Conservation (phyloP, 2,888 invertebrate species). For the Endotricha flammealis region DNA sequence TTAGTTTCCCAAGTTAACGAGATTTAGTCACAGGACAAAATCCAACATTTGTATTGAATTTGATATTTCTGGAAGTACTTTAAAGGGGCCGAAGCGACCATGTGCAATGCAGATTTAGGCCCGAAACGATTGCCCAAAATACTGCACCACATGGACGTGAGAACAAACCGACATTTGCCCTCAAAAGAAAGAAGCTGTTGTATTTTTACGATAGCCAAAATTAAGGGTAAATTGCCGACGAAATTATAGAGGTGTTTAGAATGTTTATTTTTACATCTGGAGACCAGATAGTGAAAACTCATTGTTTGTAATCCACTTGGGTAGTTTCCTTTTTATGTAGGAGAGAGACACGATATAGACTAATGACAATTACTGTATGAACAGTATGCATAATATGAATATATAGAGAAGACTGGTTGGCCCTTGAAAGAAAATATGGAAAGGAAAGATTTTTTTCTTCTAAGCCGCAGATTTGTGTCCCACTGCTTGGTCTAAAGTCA, state of each 20-base stretch:
- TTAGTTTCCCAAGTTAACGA: no score
- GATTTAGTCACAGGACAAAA: slow-evolving; percentile 6
- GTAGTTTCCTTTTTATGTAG: no score
- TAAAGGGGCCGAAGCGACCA: slow-evolving; percentile 53
- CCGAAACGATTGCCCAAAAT: slow-evolving; percentile 58
- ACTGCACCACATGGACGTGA: slow-evolving; percentile 69
- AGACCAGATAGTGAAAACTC: slow-evolving; percentile 20
- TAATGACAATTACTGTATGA: no score
- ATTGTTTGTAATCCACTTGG: slow-evolving; percentile 4
- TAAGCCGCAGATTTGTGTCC: no score
- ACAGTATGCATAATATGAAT: no score
- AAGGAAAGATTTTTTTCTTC: no score
- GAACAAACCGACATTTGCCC: slow-evolving; percentile 52
- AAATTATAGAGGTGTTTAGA: slow-evolving; percentile 12
- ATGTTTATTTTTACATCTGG: slow-evolving; percentile 30
- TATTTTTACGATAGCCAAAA: slow-evolving; percentile 39
- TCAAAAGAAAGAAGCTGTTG: slow-evolving; percentile 45
- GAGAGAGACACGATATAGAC: no score
- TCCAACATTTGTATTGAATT: slow-evolving; percentile 19
- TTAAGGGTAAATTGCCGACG: slow-evolving; percentile 11
- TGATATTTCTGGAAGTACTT: slow-evolving; percentile 59
- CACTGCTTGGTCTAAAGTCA: no score
- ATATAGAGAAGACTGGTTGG: no score
- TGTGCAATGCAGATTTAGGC: slow-evolving; percentile 66
- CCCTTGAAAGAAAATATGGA: no score